Evolutionary conservation across 2,113 vertebrate genomes (phyloP).

Genomic region (Abramis brama): DNA sequence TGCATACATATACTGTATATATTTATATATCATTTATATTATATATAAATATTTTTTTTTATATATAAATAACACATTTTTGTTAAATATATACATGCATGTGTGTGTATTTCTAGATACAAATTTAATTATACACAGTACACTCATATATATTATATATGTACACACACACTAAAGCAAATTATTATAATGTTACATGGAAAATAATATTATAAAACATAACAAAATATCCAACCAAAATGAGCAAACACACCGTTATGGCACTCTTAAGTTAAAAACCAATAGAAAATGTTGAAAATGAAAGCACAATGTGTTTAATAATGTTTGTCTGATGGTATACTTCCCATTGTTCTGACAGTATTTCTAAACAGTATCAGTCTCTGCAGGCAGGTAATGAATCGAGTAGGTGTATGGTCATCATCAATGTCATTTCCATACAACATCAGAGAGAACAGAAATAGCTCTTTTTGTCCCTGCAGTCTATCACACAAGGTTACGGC

Average conservation of each 20-base stretch:
- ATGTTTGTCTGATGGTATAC: neutral
- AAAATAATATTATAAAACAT: too few relatives aligned
- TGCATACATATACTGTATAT: too few relatives aligned
- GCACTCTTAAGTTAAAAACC: neutral
- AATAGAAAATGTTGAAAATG: neutral
- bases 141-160: too few relatives aligned
- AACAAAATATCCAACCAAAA: neutral
- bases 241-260: neutral
- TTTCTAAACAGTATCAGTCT: neutral
- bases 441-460: constrained; percentile 44
- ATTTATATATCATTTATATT: too few relatives aligned
- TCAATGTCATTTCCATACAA: constrained; percentile 11
- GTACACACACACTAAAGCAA: neutral
- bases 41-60: too few relatives aligned
- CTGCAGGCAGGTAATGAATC: neutral
- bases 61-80: too few relatives aligned
- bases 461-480: constrained; percentile 21
- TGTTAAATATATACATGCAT: too few relatives aligned
- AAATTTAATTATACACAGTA: too few relatives aligned
- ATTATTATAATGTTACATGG: neutral
- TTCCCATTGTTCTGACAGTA: neutral
- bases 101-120: too few relatives aligned
- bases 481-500: neutral
- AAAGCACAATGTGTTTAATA: neutral
- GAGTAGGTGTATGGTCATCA: neutral